phyloP scores from a whole-genome alignment of 2,113 vertebrate species.

The Stegostoma tigrinum region DNA sequence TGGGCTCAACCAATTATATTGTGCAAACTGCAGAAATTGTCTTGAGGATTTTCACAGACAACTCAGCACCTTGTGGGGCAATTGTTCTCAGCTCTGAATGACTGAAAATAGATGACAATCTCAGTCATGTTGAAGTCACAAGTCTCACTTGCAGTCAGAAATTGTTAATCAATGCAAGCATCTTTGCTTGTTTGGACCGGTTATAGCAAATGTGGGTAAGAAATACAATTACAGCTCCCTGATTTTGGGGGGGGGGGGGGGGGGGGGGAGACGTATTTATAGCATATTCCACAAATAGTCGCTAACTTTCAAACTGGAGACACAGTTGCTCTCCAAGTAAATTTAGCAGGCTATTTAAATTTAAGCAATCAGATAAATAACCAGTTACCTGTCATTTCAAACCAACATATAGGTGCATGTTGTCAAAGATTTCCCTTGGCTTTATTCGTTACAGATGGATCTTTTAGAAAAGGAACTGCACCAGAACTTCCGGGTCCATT shows the following conservation, averaged over 20 bases:
- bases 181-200: not conserved
- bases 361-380: not conserved
- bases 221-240: not conserved
- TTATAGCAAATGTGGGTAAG: not conserved
- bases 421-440: not conserved
- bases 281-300: not conserved
- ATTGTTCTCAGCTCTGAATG: not conserved
- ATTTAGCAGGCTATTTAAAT: not conserved
- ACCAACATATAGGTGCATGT: not conserved
- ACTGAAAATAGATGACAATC: not conserved
- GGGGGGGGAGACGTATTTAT: not conserved
- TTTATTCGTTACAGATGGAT: not conserved
- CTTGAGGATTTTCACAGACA: not conserved
- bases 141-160: not conserved
- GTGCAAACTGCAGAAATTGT: not conserved
- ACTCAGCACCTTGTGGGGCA: no score
- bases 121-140: not conserved
- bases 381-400: no score
- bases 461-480: not conserved
- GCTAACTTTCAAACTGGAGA: not conserved
- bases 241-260: not conserved
- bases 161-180: not conserved
- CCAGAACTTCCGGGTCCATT: not conserved
- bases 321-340: not conserved
- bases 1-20: not conserved